phyloP scores from a whole-genome alignment of 2,888 invertebrate species.

The Callosobruchus maculatus region DNA sequence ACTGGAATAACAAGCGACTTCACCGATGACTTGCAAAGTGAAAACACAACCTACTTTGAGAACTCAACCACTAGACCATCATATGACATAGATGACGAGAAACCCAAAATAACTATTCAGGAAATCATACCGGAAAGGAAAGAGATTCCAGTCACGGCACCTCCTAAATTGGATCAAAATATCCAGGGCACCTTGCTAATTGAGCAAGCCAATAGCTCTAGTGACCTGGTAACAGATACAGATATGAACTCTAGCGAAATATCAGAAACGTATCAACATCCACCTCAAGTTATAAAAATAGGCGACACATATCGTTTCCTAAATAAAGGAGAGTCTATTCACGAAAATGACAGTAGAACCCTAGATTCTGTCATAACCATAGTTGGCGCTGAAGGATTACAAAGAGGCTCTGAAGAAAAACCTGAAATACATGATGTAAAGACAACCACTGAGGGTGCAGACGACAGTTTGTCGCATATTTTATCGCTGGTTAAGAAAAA shows the following conservation, averaged over 20 bases:
- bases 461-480: slow-evolving; percentile 31
- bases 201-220: slow-evolving; percentile 33
- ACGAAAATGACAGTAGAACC: slow-evolving; percentile 42
- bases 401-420: slow-evolving; percentile 38
- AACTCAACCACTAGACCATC: slow-evolving; percentile 6
- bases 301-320: slow-evolving; percentile 46
- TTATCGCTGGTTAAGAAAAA: slow-evolving; percentile 34
- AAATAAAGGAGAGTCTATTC: slow-evolving; percentile 42
- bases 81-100: slow-evolving; percentile 14
- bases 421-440: slow-evolving; percentile 26
- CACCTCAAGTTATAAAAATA: slow-evolving; percentile 45
- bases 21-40: slow-evolving; percentile 18
- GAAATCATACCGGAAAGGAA: slow-evolving; percentile 57
- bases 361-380: slow-evolving; percentile 46
- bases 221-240: slow-evolving; percentile 33
- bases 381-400: slow-evolving; percentile 50
- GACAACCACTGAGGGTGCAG: slow-evolving; percentile 3
- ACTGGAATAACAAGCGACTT: slow-evolving; percentile 4
- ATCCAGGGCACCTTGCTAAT: slow-evolving; percentile 32
- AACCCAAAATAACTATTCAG: slow-evolving; percentile 53
- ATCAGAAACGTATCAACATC: slow-evolving; percentile 43
- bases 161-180: slow-evolving; percentile 28
- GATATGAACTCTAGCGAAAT: slow-evolving; percentile 44
- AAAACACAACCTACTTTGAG: slow-evolving; percentile 23
- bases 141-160: slow-evolving; percentile 43